Base-by-base conservation (phyloP, 2,113 vertebrate genomes). In the Actinemys pallida region DNA sequence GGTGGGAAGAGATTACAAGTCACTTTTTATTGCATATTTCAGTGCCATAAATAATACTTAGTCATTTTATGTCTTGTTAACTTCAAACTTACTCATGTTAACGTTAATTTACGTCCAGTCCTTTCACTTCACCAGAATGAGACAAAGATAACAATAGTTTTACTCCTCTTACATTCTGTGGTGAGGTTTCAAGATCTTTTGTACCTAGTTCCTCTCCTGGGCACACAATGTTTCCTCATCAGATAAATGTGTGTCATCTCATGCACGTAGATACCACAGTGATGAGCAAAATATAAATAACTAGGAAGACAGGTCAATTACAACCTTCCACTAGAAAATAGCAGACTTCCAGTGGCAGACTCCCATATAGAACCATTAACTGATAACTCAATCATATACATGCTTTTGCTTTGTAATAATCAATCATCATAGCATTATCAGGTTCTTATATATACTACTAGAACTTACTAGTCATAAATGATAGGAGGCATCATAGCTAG, bases 381-480 rank as follows among this genome's bases (percentile, higher is more conserved):
- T 88, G 29, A 20, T n/a, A 89, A 83, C 83, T 47, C 84, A 83
- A 8, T 93, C 50, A 53, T 81, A 87, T 3, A 3, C 2, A 4
- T 39, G 11, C 25, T 45, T 78, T 45, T 29, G 2, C 54, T 87
- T 80, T 92, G 65, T 80, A n/a, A 12, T 52, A 85, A 94, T 95
- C 92, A 81, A 81, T 93, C 81, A 83, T 14, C 56, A 20, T 6
- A 47, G 9, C 13, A 57, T 4, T 72, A 85, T 39, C 91, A 79
- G 42, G 35, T 75, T 93, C 45, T 86, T 57, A 83, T 85, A 57
- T 59, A 76, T 2, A 4, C 50, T 53, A 29, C 42, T 83, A 10
- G 16, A 54, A 79, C 42, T 50, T 49, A 83, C 88, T 90, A 96
- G 91, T 85, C 90, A 80, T 84, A 89, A 92, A 90, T 79, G 82